A percentile compares a stretch with the other conserved stretches of the same genome.
Evolutionary conservation across 2,797 vertebrate species (phyloP).

Genomic region (Sebastes steindachneri): DNA sequence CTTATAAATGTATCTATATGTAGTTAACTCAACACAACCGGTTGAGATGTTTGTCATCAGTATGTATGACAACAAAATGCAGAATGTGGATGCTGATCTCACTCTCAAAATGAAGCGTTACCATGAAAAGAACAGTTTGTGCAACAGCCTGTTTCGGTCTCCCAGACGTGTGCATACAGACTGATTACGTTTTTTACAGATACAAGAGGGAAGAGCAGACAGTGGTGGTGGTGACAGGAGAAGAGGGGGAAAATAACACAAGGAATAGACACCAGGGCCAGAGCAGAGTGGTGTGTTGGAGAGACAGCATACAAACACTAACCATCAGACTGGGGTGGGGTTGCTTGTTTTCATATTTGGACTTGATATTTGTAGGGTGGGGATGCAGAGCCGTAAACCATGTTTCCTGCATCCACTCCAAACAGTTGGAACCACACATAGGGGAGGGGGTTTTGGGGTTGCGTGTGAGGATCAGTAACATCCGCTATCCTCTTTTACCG

Average conservation of each 20-base stretch:
- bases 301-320: constrained; percentile 68
- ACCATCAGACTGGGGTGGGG: constrained; percentile 58
- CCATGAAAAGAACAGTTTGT: constrained; percentile 44
- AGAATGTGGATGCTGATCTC: constrained; percentile 25
- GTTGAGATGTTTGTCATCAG: constrained; percentile 6
- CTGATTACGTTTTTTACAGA: constrained; percentile 48
- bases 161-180: constrained; percentile 68
- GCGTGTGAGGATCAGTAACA: constrained; percentile 51
- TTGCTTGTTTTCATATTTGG: constrained; percentile 68
- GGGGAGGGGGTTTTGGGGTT: neutral
- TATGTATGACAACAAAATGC: constrained; percentile 1
- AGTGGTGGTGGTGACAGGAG: neutral
- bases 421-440: constrained; percentile 59
- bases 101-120: constrained; percentile 45
- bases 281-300: constrained; percentile 51
- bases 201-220: constrained; percentile 43
- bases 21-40: constrained; percentile 11
- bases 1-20: constrained; percentile 27
- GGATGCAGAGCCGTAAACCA: constrained; percentile 49
- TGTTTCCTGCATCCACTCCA: constrained; percentile 55
- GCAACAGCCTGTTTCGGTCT: constrained; percentile 67
- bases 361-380: constrained; percentile 65
- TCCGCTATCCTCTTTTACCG: constrained; percentile 76
- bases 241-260: constrained; percentile 7
- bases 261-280: constrained; percentile 37